These are phyloP conservation scores for Stomatorhinus ivindoensis DNA, from an alignment of 2,113 vertebrate species.

Conservation along the genomic window DNA sequence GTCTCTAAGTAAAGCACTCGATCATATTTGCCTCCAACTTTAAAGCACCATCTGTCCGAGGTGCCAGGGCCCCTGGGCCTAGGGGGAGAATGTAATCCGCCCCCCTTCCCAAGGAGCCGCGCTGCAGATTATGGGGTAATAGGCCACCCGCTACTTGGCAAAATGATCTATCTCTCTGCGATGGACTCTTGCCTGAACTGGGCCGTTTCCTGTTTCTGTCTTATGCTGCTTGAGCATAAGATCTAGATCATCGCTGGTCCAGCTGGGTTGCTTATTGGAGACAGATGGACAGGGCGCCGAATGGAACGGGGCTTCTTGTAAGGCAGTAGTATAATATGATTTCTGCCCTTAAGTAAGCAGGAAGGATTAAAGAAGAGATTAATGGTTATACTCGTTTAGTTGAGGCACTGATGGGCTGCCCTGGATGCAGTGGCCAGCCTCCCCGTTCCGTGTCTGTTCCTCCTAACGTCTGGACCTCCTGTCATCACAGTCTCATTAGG, in stretches of 20 bases:
- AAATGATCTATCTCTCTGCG: background rate
- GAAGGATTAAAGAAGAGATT: background rate
- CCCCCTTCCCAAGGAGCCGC: background rate
- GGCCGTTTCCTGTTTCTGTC: background rate
- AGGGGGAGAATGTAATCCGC: background rate
- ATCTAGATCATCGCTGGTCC: background rate
- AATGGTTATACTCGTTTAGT: background rate
- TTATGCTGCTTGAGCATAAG: background rate
- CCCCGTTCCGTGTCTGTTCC: background rate
- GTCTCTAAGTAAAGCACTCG: background rate
- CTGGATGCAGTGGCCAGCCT: background rate
- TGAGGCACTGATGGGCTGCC: background rate
- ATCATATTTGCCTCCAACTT: background rate
- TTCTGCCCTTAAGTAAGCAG: background rate
- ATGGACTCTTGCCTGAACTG: background rate
- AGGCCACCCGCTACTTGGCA: background rate
- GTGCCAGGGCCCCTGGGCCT: background rate
- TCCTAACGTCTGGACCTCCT: background rate
- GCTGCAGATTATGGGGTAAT: background rate
- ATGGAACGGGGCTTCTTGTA: background rate
- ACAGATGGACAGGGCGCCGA: background rate
- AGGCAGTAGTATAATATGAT: background rate
- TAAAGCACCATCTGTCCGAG: background rate
- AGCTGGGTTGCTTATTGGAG: background rate
- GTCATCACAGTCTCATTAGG: slow-evolving; percentile 18